Evolutionary conservation across 1,140 invertebrate species (phyloP).

Genomic region (Adelges cooleyi): DNA sequence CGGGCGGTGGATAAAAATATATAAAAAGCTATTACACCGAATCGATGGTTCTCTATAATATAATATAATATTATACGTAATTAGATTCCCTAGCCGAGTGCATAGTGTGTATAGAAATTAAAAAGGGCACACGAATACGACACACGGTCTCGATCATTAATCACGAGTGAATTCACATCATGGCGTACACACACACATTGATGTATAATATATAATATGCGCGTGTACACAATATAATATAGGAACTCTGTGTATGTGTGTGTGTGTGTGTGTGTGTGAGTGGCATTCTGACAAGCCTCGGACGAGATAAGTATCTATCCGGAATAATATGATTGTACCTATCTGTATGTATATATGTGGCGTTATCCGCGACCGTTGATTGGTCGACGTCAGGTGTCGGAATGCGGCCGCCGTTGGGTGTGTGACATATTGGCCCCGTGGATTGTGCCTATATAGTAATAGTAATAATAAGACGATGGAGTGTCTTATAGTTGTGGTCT

Average conservation of each 20-base stretch:
- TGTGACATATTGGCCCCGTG: constrained; percentile 11
- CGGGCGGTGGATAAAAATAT: background rate
- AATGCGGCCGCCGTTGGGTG: constrained; percentile 21
- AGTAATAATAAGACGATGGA: no score
- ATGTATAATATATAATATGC: background rate
- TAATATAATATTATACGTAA: background rate
- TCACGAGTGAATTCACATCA: background rate
- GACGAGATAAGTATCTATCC: constrained; percentile 23
- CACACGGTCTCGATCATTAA: constrained; percentile 14
- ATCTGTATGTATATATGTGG: background rate
- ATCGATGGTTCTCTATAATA: background rate
- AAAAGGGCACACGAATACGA: constrained; percentile 1
- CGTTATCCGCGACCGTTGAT: constrained; percentile 21
- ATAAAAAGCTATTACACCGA: background rate
- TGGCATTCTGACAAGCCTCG: constrained; percentile 26
- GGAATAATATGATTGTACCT: background rate
- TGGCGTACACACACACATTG: background rate
- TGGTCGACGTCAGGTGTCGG: constrained; percentile 25
- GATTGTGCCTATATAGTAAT: no score
- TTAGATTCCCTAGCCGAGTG: background rate
- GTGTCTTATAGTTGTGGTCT: no score
- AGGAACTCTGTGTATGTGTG: no score
- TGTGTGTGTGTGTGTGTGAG: background rate
- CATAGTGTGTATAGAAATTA: background rate
- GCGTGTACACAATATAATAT: background rate